phyloP scores from a whole-genome alignment of 2,113 vertebrate species.

The Platysternon megacephalum region DNA sequence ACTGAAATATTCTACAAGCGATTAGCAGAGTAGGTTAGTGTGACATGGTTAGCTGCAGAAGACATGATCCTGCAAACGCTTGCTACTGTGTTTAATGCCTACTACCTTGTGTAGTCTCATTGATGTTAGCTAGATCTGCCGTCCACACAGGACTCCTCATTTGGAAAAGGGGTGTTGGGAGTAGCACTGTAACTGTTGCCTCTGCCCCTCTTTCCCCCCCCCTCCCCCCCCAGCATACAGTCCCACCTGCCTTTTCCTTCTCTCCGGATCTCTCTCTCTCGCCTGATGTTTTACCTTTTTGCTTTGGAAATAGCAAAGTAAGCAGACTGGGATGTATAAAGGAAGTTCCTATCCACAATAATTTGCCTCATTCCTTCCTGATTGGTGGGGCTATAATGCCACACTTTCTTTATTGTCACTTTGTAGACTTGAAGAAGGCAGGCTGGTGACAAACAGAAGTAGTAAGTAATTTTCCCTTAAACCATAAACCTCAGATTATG shows the following conservation, averaged over 20 bases:
- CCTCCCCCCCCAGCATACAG: neutral
- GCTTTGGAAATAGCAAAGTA: too few species aligned
- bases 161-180: neutral
- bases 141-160: neutral
- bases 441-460: too few species aligned
- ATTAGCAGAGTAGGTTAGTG: neutral
- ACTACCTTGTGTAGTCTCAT: neutral
- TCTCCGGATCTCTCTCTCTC: neutral
- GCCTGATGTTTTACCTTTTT: too few species aligned
- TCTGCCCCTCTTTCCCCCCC: too few species aligned
- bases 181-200: neutral
- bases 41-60: neutral
- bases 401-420: too few species aligned
- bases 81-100: neutral
- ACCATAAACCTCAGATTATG: neutral
- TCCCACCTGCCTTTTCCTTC: neutral
- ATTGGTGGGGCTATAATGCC: too few species aligned
- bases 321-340: too few species aligned
- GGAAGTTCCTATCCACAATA: too few species aligned
- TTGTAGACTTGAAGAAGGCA: too few species aligned
- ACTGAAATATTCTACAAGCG: neutral
- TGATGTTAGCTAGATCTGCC: neutral
- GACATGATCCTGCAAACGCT: neutral
- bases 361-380: too few species aligned
- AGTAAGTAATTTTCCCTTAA: neutral